phyloP scores from a whole-genome alignment of 2,113 vertebrate species.

The Pica pica region DNA sequence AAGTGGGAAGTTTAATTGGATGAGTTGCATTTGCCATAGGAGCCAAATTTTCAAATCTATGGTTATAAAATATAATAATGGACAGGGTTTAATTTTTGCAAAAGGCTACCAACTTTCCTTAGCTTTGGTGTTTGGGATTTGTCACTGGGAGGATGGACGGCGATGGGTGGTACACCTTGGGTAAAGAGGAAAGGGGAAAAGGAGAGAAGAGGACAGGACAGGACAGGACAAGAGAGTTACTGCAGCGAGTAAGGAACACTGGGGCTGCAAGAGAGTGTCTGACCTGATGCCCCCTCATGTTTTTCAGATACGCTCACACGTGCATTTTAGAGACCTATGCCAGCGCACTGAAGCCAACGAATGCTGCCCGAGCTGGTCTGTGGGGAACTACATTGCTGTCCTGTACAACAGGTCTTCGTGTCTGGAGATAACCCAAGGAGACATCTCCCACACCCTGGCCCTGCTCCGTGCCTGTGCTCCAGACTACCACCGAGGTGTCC shows the following conservation, averaged over 20 bases:
- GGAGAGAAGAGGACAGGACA: background rate
- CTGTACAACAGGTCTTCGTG: constrained; percentile 91
- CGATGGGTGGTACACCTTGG: background rate
- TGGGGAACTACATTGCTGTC: constrained; percentile 93
- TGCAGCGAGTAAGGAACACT: background rate
- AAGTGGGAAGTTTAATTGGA: background rate
- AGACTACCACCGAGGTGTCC: constrained; percentile 85
- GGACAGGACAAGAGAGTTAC: background rate
- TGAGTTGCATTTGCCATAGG: background rate
- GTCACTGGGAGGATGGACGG: background rate
- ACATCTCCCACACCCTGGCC: constrained; percentile 84
- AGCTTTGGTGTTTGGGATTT: background rate
- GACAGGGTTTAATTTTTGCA: background rate
- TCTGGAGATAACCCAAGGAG: constrained; percentile 84
- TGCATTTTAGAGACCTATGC: constrained; percentile 86
- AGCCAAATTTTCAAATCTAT: background rate
- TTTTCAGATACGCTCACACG: constrained; percentile 88
- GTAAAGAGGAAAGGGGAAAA: background rate
- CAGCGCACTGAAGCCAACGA: constrained; percentile 76
- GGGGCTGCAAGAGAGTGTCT: background rate
- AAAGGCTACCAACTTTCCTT: background rate
- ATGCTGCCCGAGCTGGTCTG: constrained; percentile 97
- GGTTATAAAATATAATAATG: background rate
- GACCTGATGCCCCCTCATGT: background rate
- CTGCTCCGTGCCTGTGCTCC: constrained; percentile 89